A percentile compares a stretch with the other conserved stretches of the same genome.
These are phyloP conservation scores for Muntiacus reevesi DNA, from an alignment of 2,113 vertebrate genomes.

Conservation along the genomic window DNA sequence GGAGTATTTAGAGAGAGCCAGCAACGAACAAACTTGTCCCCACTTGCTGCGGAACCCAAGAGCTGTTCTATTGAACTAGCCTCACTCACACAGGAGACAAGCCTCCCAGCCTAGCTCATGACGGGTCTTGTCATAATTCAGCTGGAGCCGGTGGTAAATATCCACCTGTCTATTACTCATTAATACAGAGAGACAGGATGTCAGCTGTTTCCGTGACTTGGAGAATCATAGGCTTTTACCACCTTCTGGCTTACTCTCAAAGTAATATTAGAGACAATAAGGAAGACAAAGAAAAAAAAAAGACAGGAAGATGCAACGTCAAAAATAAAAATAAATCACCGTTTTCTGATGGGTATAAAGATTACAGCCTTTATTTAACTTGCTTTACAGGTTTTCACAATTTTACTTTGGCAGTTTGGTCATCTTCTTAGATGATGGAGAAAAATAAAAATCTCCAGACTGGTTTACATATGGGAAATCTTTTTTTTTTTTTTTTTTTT, in stretches of 20 bases:
- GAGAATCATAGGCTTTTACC: slow-evolving; percentile 70
- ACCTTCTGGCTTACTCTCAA: slow-evolving; percentile 70
- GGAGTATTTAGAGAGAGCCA: slow-evolving; percentile 51
- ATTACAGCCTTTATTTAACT: slow-evolving; percentile 58
- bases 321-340: slow-evolving; percentile 72
- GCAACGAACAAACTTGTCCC: slow-evolving; percentile 56
- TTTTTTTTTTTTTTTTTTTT: not conserved
- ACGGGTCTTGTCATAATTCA: slow-evolving; percentile 74
- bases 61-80: slow-evolving; percentile 44
- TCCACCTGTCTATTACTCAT: slow-evolving; percentile 76
- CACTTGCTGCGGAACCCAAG: slow-evolving; percentile 61
- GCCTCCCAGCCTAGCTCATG: slow-evolving; percentile 59
- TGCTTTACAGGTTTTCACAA: slow-evolving; percentile 48
- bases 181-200: slow-evolving; percentile 74
- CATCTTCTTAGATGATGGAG: not conserved
- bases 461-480: not conserved
- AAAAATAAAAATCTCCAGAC: slow-evolving; percentile 3
- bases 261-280: slow-evolving; percentile 69
- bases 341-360: slow-evolving; percentile 36
- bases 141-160: slow-evolving; percentile 69
- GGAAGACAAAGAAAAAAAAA: slow-evolving; percentile 61
- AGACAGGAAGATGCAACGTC: slow-evolving; percentile 57
- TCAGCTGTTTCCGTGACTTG: slow-evolving; percentile 76
- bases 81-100: slow-evolving; percentile 66
- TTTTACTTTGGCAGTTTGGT: slow-evolving; percentile 17